phyloP scores from a whole-genome alignment of 2,797 vertebrate species.

The Clarias laeviceps region DNA sequence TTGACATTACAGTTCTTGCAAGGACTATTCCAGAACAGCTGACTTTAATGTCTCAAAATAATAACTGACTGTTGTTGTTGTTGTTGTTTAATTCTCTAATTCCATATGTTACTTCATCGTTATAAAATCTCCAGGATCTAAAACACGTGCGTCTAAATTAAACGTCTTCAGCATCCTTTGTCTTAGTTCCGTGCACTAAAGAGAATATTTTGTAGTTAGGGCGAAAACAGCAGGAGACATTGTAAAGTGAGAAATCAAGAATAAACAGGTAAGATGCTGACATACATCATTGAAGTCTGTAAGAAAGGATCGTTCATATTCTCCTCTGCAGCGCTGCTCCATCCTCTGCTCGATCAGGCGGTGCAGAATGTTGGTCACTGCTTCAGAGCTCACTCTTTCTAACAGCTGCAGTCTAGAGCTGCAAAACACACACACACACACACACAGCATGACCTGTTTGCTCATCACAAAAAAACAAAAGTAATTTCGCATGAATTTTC shows the following conservation, averaged over 20 bases:
- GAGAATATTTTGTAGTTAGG: not conserved
- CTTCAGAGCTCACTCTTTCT: slow-evolving; percentile 90
- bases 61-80: too few relatives aligned
- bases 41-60: too few relatives aligned
- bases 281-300: slow-evolving; percentile 89
- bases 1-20: too few relatives aligned
- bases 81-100: too few relatives aligned
- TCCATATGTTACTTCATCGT: too few relatives aligned
- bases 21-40: too few relatives aligned
- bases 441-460: not conserved
- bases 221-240: not conserved
- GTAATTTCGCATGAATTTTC: not conserved
- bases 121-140: too few relatives aligned
- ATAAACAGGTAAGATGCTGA: not conserved
- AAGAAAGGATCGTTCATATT: slow-evolving; percentile 93
- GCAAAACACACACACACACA: slow-evolving; percentile 13
- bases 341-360: slow-evolving; percentile 90
- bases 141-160: too few relatives aligned
- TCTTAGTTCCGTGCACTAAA: not conserved
- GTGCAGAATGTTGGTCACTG: slow-evolving; percentile 91
- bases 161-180: not conserved
- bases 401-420: slow-evolving; percentile 87
- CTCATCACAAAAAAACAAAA: not conserved
- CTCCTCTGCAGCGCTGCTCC: slow-evolving; percentile 90
- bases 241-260: not conserved